Percentiles rank a stretch among this genome's conserved stretches.
These are phyloP conservation scores for Poecilus cupreus DNA, from an alignment of 2,888 invertebrate species.

Conservation along the genomic window DNA sequence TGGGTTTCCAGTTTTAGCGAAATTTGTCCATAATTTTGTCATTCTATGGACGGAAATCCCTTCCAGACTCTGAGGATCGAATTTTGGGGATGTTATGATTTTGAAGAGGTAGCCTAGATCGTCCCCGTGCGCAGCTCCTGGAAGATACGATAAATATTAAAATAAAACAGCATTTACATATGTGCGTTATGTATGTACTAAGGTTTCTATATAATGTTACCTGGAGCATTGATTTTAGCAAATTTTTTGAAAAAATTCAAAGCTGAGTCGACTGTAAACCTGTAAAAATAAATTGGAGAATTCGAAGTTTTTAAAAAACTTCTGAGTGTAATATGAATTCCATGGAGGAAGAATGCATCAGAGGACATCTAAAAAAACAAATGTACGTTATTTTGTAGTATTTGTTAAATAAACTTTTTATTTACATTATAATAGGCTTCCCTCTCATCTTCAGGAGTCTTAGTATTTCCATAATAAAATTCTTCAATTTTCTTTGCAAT, in stretches of 20 bases:
- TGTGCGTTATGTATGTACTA: too few species aligned
- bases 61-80: slow-evolving; percentile 62
- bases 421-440: slow-evolving; percentile 53
- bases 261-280: slow-evolving; percentile 62
- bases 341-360: slow-evolving; percentile 63
- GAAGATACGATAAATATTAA: too few species aligned
- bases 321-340: slow-evolving; percentile 62
- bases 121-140: slow-evolving; percentile 66
- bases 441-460: slow-evolving; percentile 63
- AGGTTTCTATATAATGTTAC: too few species aligned
- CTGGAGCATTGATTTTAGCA: slow-evolving; percentile 59
- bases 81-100: slow-evolving; percentile 59
- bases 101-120: slow-evolving; percentile 67
- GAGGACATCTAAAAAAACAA: slow-evolving; percentile 47
- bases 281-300: slow-evolving; percentile 64
- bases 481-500: slow-evolving; percentile 65
- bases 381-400: background rate
- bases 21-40: slow-evolving; percentile 66
- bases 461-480: slow-evolving; percentile 66
- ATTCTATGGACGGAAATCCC: slow-evolving; percentile 62
- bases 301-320: slow-evolving; percentile 58
- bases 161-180: too few species aligned
- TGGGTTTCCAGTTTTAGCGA: slow-evolving; percentile 66
- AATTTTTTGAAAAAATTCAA: slow-evolving; percentile 63
- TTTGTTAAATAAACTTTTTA: too few species aligned